A percentile compares a stretch with the other conserved stretches of the same genome.
These are phyloP conservation scores for Chinchilla lanigera DNA, from an alignment of 2,113 vertebrate species.

Conservation along the genomic window DNA sequence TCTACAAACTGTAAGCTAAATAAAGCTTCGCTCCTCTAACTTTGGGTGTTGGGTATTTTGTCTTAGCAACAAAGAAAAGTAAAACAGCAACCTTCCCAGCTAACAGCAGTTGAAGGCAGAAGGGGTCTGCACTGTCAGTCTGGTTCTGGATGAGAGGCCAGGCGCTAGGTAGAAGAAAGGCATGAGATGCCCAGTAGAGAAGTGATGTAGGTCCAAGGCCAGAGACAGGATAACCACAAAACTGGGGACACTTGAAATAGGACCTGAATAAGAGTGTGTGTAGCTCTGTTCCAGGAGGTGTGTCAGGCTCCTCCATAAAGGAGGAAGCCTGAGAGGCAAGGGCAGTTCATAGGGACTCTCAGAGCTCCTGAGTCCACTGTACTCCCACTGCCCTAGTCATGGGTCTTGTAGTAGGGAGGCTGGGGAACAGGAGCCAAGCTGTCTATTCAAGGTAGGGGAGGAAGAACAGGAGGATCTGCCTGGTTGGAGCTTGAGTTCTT, in stretches of 20 bases:
- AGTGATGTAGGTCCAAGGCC: not conserved
- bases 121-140: not conserved
- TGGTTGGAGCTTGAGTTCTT: not conserved
- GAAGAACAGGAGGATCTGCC: too few relatives aligned
- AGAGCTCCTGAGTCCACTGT: not conserved
- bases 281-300: too few relatives aligned
- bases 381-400: too few relatives aligned
- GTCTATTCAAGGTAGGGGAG: not conserved
- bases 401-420: not conserved
- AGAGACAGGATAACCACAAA: not conserved
- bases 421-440: too few relatives aligned
- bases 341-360: not conserved
- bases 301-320: not conserved
- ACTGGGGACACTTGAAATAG: not conserved
- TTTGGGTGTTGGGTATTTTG: not conserved
- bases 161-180: not conserved
- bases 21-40: not conserved
- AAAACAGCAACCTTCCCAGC: not conserved
- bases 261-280: too few relatives aligned
- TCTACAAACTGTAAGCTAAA: not conserved
- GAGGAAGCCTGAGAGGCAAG: not conserved
- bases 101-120: not conserved
- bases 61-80: not conserved
- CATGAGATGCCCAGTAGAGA: not conserved
- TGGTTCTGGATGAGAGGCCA: not conserved